Percentiles rank a stretch among this genome's conserved stretches.
phyloP scores from a whole-genome alignment of 2,113 vertebrate genomes.

The Ginglymostoma cirratum region DNA sequence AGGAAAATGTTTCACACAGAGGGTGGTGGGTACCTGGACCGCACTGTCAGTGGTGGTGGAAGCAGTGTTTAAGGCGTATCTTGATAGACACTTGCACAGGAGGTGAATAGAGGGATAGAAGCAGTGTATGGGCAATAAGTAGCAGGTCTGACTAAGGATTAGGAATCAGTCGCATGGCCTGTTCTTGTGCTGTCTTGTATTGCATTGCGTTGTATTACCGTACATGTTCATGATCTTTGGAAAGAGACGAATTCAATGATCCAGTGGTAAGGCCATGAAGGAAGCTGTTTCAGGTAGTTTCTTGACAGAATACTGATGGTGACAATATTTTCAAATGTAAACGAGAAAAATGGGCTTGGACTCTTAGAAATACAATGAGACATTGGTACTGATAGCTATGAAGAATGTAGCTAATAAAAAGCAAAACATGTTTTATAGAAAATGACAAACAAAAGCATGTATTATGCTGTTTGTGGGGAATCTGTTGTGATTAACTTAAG shows the following conservation, averaged over 20 bases:
- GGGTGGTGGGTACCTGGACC: too few relatives aligned
- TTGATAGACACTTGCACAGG: too few relatives aligned
- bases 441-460: not conserved
- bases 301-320: not conserved
- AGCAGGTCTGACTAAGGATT: too few relatives aligned
- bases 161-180: too few relatives aligned
- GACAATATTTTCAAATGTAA: not conserved
- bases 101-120: too few relatives aligned
- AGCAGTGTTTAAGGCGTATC: too few relatives aligned
- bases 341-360: not conserved
- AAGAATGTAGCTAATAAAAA: not conserved
- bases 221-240: not conserved
- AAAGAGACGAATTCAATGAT: not conserved
- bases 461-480: not conserved
- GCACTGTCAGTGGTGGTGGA: too few relatives aligned
- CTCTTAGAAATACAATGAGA: not conserved
- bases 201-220: too few relatives aligned
- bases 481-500: not conserved
- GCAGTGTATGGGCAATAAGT: too few relatives aligned
- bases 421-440: not conserved
- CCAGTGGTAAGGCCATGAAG: not conserved
- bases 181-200: too few relatives aligned
- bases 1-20: too few relatives aligned
- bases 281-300: not conserved
- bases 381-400: not conserved